These are phyloP conservation scores for Peromyscus eremicus DNA, from an alignment of 2,797 vertebrate species.

Conservation along the genomic window DNA sequence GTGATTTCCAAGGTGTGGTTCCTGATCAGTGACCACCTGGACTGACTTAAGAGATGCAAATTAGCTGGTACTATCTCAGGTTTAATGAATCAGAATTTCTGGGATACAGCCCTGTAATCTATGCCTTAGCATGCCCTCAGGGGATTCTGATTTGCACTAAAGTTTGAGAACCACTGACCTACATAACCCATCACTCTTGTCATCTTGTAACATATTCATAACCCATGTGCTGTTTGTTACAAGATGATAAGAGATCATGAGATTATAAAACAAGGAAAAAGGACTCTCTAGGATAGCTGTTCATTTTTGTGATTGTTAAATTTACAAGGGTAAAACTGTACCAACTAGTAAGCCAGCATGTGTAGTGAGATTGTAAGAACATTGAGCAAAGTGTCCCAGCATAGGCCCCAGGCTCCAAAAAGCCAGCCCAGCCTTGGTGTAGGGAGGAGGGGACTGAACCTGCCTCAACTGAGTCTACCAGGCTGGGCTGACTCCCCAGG, in stretches of 20 bases:
- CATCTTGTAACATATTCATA: background rate
- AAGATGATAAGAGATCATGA: conserved; percentile 11
- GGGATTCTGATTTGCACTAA: background rate
- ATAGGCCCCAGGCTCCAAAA: too few relatives aligned
- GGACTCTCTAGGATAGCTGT: background rate
- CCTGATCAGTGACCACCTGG: background rate
- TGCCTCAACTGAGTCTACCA: too few relatives aligned
- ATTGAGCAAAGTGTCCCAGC: background rate
- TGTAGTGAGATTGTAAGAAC: background rate
- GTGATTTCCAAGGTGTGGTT: background rate
- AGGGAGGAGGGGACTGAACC: too few relatives aligned
- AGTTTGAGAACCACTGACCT: background rate
- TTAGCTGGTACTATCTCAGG: background rate
- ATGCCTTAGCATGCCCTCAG: background rate
- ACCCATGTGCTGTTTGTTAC: background rate
- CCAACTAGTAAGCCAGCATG: background rate
- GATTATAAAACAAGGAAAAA: background rate
- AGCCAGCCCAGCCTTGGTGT: too few relatives aligned
- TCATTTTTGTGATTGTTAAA: conserved; percentile 44
- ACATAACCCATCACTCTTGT: background rate
- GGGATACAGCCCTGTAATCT: background rate
- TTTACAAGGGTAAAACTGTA: conserved; percentile 40
- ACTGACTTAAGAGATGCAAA: conserved; percentile 25
- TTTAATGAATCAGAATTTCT: background rate
- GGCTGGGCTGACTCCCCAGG: too few relatives aligned